phyloP scores from a whole-genome alignment of 2,888 invertebrate species.

The Geophilus truncorum region DNA sequence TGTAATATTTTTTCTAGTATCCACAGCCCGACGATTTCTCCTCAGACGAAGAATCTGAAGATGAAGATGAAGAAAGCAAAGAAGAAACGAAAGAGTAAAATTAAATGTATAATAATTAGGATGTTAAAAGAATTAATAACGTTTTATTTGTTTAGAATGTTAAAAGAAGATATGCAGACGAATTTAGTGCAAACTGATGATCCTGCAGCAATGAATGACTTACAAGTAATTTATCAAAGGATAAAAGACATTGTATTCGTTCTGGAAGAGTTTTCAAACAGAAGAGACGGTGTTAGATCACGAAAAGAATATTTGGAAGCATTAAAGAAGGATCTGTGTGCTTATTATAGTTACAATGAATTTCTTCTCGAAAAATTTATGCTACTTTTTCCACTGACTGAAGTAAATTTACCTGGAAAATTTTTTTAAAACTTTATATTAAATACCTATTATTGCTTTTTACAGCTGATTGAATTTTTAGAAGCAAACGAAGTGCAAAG shows the following conservation, averaged over 20 bases:
- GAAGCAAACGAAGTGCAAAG: constrained; percentile 94
- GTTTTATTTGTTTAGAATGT: background rate
- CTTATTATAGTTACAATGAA: constrained; percentile 94
- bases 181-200: background rate
- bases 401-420: constrained; percentile 47
- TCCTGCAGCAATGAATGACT: constrained; percentile 44
- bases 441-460: constrained; percentile 1
- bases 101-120: no score
- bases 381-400: constrained; percentile 78
- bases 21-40: background rate
- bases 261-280: constrained; percentile 65
- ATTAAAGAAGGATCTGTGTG: constrained; percentile 77
- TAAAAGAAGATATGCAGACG: background rate
- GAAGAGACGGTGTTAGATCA: constrained; percentile 55
- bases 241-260: constrained; percentile 77
- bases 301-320: constrained; percentile 76
- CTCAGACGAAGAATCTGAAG: background rate
- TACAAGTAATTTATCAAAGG: constrained; percentile 80
- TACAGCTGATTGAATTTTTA: constrained; percentile 75
- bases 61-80: background rate
- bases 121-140: no score
- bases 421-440: background rate
- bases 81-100: background rate
- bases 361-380: constrained; percentile 89
- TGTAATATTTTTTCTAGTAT: background rate